Base-by-base conservation (phyloP, 2,888 invertebrate genomes). In the Amaurobius ferox region DNA sequence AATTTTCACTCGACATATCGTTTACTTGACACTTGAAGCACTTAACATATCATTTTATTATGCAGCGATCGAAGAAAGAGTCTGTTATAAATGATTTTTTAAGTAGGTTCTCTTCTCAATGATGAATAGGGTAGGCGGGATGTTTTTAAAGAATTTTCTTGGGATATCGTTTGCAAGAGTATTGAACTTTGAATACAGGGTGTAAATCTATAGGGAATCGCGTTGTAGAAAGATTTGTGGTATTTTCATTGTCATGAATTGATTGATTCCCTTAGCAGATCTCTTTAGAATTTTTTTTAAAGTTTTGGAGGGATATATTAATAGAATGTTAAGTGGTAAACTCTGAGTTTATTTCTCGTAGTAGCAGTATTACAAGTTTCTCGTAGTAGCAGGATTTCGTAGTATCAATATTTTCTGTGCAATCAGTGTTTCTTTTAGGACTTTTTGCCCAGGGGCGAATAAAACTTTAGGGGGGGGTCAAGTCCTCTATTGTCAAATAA, bases 21-120 rank as follows among this genome's bases (percentile, higher is more conserved):
- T 23, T 55, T 23, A 55, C 11, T 55, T 55, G 23, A 55, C 1
- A 16, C 6, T 1, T 16, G 23, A 55, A n/a, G 3, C 55, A 23
- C 55, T 55, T 7, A 23, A 55, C 55, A 55, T 55, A 55, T 55
- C 55, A 55, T 55, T 55, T 55, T 55, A 55, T 55, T 55, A 55
- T 55, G 23, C 55, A 6, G 7, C 23, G 19, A 6, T 16, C 2
- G 55, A 55, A 55, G 55, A 6, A 6, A 55, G 16, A 55, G 3
- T 23, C 23, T 11, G 55, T 23, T 55, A 55, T 55, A 55, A 55
- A 55, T 55, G 55, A 55, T 55, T 55, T 55, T 55, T 55, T 55
- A 55, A 55, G 55, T 23, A 23, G 55, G 5, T 55, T 23, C 55
- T n/a, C n/a, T 55, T 55, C 23, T 55, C 55, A 23, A 55, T 55